These are phyloP conservation scores for Falco naumanni DNA, from an alignment of 2,797 vertebrate species.

Conservation along the genomic window DNA sequence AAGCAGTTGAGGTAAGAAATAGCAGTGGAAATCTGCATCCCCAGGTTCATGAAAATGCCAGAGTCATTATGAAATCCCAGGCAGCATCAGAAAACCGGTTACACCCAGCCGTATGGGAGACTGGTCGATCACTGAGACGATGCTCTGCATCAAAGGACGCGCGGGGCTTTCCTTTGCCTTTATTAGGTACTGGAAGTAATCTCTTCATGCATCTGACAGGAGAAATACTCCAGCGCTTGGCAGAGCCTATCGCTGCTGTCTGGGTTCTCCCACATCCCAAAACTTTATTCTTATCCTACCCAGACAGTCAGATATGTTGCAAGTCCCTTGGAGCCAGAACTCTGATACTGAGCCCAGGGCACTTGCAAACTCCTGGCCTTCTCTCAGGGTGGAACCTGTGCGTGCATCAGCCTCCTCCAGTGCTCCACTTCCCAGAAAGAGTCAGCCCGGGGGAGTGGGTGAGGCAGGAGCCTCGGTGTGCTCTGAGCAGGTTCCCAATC, in stretches of 20 bases:
- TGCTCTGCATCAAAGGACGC: not conserved
- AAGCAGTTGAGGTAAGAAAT: not conserved
- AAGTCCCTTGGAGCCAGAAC: not conserved
- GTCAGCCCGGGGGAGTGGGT: not conserved
- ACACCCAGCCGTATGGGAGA: not conserved
- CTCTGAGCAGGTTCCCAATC: not conserved
- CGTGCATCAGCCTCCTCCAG: not conserved
- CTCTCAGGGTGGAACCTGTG: not conserved
- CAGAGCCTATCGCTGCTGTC: not conserved
- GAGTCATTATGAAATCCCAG: slow-evolving; percentile 11
- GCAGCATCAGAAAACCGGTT: not conserved
- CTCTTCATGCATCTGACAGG: not conserved
- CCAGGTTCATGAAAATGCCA: not conserved
- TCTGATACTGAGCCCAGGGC: not conserved
- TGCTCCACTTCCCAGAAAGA: not conserved
- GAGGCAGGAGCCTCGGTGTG: not conserved
- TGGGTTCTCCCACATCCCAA: not conserved
- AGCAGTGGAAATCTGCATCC: not conserved
- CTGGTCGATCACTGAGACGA: not conserved
- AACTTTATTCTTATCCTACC: not conserved
- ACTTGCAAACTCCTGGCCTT: not conserved
- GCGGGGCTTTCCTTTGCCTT: not conserved
- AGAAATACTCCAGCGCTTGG: not conserved
- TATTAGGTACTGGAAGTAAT: not conserved
- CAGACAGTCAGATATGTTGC: not conserved